phyloP scores from a whole-genome alignment of 2,888 invertebrate genomes.

The Athrips mouffetella region DNA sequence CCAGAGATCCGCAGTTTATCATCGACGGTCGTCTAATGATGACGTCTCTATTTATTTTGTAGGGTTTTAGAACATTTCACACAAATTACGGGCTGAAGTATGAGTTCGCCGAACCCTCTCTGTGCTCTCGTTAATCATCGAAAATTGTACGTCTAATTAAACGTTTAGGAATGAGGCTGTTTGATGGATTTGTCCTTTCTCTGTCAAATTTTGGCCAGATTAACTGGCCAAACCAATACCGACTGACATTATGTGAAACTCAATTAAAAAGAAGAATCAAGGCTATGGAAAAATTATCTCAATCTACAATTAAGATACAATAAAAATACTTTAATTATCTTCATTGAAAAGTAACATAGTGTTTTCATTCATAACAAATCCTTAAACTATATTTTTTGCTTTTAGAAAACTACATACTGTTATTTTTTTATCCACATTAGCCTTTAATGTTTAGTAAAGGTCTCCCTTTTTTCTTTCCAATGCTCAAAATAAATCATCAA shows the following conservation, averaged over 20 bases:
- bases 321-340: too few species aligned
- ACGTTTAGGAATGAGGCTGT: conserved; percentile 8
- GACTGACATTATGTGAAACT: not conserved
- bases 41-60: conserved; percentile 66
- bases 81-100: conserved; percentile 57
- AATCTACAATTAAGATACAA: too few species aligned
- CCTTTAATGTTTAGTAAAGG: too few species aligned
- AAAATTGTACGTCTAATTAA: conserved; percentile 16
- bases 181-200: conserved; percentile 14
- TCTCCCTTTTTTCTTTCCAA: too few species aligned
- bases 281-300: too few species aligned
- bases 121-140: conserved; percentile 15
- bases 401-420: too few species aligned
- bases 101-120: conserved; percentile 21
- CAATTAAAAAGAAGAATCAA: not conserved
- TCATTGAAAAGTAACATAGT: too few species aligned
- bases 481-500: too few species aligned
- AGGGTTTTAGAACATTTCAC: conserved; percentile 54
- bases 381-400: too few species aligned
- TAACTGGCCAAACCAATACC: not conserved
- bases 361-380: too few species aligned
- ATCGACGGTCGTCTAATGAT: conserved; percentile 62
- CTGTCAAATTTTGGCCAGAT: not conserved
- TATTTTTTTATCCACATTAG: too few species aligned
- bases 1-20: conserved; percentile 60